Base-by-base conservation (phyloP, 2,888 invertebrate genomes). In the Nomada ferruginata region DNA sequence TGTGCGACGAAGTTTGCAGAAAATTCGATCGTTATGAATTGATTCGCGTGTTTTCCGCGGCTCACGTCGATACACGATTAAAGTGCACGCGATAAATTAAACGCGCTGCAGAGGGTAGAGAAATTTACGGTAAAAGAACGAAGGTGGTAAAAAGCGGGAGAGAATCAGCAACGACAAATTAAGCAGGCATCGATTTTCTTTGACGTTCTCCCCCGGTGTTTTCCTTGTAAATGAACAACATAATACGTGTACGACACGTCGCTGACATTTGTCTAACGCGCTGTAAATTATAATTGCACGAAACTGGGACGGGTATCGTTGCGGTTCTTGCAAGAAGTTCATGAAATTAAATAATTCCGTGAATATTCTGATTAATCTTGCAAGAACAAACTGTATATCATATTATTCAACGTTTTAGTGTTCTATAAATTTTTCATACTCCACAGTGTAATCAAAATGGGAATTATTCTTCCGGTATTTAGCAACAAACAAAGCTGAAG, bases 271-370 rank as follows among this genome's bases (percentile, higher is more conserved):
- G 78, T 81, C 81, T 76, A 26, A 13, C 57, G 63, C 53, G 83
- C 52, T 61, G 26, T 73, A 82, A 84, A 82, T 85, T 71, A 74
- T 76, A 77, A 82, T 78, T 61, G 47, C 20, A 23, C 20, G 65
- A 59, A 83, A 84, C 57, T 72, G 70, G 81, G 68, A 36, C 72
- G 71, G 65, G 42, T 69, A 68, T 76, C 80, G 77, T 47, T 69
- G n/a, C 57, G 10, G 44, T 53, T 18, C 47, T 36, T 29, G 61
- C 26, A 50, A 65, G 50, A 69, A 61, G 61, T 78, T 81, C 61
- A 60, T 68, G 84, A 69, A 83, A 83, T 83, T 76, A 74, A 83
- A 85, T 75, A 83, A 85, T 81, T 77, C 52, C 64, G 18, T 53
- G 73, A 83, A 76, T 60, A 61, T n/a, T 73, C 64, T 7, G 18